Base-by-base conservation (phyloP, 2,113 vertebrate genomes). In the Eleginops maclovinus region DNA sequence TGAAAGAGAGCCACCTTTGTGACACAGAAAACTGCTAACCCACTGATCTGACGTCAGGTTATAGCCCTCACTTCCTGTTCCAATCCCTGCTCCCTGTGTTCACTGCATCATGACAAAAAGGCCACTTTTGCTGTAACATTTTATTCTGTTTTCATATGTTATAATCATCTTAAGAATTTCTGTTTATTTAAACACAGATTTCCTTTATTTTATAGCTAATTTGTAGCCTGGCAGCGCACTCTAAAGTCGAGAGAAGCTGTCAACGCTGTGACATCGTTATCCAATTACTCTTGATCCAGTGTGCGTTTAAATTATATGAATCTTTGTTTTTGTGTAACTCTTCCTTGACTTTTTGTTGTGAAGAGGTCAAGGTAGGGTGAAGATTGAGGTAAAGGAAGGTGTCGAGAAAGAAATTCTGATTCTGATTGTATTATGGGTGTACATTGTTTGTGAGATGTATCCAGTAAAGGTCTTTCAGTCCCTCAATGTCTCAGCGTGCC, bases 161-260 rank as follows among this genome's bases (percentile, higher is more conserved):
- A 92, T 86, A 92, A 87, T 54, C 65, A 84, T 80, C 62, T 61
- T 67, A 77, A 78, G 67, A 87, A 63, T n/a, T 72, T 86, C 46
- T 93, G 93, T 94, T 94, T 93, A 92, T 94, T 92, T 86, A 86
- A 91, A 82, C 69, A 82, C 74, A 86, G 64, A 84, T 51, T 87
- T 87, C 65, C 75, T 66, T 86, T 89, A 79, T 90, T 88, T 91
- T 90, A 73, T 89, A 71, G 49, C 50, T 84, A 71, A 77, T 69
- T 64, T 62, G 75, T 87, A 88, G 85, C 88, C 88, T 68, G 72
- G 67, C 75, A 56, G 73, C 54, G 51, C 77, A 75, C 84, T 87
- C 67, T 77, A 68, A 86, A 60, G 55, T 72, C 40, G 50, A 79
- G 58, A 85, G 68, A 81, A 76, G 72, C 71, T 64, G 78, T 87